A percentile compares a stretch with the other conserved stretches of the same genome.
Evolutionary conservation across 2,113 vertebrate genomes (phyloP).

Genomic region (Machaerirhynchus nigripectus): DNA sequence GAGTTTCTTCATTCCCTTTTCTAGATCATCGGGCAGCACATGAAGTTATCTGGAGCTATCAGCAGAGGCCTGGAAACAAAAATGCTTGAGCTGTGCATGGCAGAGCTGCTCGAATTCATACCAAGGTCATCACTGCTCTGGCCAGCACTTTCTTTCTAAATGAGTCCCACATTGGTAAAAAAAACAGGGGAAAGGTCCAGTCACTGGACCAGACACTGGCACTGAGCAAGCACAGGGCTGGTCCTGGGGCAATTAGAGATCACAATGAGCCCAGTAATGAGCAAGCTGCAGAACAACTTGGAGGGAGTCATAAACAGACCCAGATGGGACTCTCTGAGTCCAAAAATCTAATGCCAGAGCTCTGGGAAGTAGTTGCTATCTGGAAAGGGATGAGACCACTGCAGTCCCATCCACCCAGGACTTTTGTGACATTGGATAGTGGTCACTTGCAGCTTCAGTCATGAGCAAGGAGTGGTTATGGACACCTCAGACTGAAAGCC

Average conservation of each 20-base stretch:
- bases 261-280: neutral
- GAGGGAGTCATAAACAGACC: neutral
- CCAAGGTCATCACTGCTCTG: conserved; percentile 45
- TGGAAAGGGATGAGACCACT: neutral
- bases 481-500: neutral
- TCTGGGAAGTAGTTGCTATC: neutral
- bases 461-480: neutral
- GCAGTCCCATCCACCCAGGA: neutral
- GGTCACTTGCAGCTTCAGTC: neutral
- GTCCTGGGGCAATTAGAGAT: neutral
- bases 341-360: neutral
- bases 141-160: neutral
- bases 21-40: conserved; percentile 68
- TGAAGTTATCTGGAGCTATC: conserved; percentile 56
- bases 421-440: neutral
- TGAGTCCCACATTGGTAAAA: neutral
- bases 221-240: neutral
- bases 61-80: conserved; percentile 63
- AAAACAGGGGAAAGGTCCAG: neutral
- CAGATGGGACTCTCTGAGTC: neutral
- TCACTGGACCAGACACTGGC: neutral
- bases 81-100: conserved; percentile 55
- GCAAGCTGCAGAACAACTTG: neutral
- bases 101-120: conserved; percentile 66
- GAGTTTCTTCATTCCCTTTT: neutral